A percentile compares a stretch with the other conserved stretches of the same genome.
Conservation (phyloP, 2,888 invertebrate species). For the Disparrhopalites patrizii region DNA sequence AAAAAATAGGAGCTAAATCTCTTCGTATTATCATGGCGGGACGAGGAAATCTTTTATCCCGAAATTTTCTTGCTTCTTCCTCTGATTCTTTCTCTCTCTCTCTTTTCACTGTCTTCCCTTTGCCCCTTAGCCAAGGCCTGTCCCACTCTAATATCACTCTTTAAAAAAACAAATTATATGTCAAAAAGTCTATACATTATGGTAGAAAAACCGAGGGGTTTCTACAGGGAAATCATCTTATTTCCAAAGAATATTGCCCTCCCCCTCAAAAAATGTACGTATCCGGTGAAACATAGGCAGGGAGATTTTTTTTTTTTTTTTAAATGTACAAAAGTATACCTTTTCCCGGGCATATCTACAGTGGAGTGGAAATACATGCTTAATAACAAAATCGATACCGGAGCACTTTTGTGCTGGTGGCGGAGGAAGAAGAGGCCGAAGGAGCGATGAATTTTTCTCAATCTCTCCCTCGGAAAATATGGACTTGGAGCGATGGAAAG, state of each 20-base stretch:
- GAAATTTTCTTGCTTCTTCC: not conserved
- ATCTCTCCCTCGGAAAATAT: conserved; percentile 29
- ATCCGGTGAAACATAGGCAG: not conserved
- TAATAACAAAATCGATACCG: conserved; percentile 48
- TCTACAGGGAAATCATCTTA: too few relatives aligned
- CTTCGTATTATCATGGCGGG: too few relatives aligned
- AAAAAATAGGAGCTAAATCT: too few relatives aligned
- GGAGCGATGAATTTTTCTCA: conserved; percentile 37
- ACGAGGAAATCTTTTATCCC: too few relatives aligned
- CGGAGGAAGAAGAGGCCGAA: too few relatives aligned
- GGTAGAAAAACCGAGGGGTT: too few relatives aligned
- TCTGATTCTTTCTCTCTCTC: not conserved
- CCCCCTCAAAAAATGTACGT: too few relatives aligned
- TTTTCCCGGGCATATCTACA: not conserved
- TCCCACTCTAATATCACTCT: not conserved
- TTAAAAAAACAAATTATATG: too few relatives aligned
- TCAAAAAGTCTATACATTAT: too few relatives aligned
- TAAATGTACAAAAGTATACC: not conserved
- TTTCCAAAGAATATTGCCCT: too few relatives aligned
- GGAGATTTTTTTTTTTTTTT: not conserved
- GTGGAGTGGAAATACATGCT: conserved; percentile 23
- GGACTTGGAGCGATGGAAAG: conserved; percentile 21
- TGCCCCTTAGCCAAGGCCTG: conserved; percentile 11
- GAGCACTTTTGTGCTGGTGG: conserved; percentile 23
- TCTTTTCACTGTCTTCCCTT: too few relatives aligned